Evolutionary conservation across 2,113 vertebrate species (phyloP).

Genomic region (Antennarius striatus): DNA sequence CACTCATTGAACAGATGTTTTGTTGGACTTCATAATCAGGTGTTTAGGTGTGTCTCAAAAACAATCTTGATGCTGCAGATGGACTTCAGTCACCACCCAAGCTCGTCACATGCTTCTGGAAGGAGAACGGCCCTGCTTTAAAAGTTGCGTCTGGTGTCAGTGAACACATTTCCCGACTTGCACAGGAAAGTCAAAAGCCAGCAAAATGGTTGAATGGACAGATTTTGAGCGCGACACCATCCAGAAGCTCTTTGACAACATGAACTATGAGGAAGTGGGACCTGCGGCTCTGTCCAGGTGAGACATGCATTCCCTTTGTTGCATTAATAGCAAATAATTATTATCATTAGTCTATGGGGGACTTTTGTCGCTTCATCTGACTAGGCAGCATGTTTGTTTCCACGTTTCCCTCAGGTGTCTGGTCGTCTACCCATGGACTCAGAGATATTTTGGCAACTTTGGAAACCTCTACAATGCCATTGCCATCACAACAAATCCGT

Average conservation of each 20-base stretch:
- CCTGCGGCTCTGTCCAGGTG: conserved; percentile 42
- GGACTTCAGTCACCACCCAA: neutral
- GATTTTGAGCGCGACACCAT: conserved; percentile 66
- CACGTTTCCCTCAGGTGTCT: conserved; percentile 55
- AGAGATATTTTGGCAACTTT: conserved; percentile 74
- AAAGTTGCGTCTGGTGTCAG: neutral
- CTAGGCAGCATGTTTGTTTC: neutral
- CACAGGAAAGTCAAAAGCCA: neutral
- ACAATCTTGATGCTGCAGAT: too few relatives aligned
- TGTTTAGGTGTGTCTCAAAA: too few relatives aligned
- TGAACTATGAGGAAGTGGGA: conserved; percentile 51
- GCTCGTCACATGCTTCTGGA: conserved; percentile 2
- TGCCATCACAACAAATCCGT: conserved; percentile 74
- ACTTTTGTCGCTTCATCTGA: too few relatives aligned
- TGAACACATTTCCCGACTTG: neutral
- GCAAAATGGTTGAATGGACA: conserved; percentile 74
- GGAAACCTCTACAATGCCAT: conserved; percentile 83
- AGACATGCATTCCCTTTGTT: neutral
- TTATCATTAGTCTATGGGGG: neutral
- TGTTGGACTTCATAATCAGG: too few relatives aligned
- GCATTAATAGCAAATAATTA: neutral
- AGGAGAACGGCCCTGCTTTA: conserved; percentile 9
- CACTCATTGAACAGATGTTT: too few relatives aligned
- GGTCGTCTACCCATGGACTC: conserved; percentile 85
- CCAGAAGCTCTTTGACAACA: conserved; percentile 55